phyloP scores from a whole-genome alignment of 1,140 invertebrate species.

The Patella vulgata region DNA sequence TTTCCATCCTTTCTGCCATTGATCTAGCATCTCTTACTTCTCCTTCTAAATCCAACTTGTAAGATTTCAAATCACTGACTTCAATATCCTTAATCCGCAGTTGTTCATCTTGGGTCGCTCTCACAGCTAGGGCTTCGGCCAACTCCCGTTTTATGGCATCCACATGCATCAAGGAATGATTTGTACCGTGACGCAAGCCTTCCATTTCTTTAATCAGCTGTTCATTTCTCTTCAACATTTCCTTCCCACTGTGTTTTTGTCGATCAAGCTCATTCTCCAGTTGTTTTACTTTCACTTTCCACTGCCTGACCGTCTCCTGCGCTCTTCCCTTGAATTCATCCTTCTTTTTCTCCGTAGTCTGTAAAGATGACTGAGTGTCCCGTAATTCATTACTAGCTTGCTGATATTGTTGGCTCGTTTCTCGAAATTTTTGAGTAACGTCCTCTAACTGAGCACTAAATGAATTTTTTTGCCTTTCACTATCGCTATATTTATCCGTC shows the following conservation, averaged over 20 bases:
- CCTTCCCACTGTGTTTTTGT: slow-evolving; percentile 55
- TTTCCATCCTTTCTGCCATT: slow-evolving; percentile 57
- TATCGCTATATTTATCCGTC: slow-evolving; percentile 53
- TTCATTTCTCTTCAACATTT: slow-evolving; percentile 58
- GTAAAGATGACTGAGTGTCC: slow-evolving; percentile 49
- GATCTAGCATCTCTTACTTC: slow-evolving; percentile 54
- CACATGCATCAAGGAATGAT: slow-evolving; percentile 52
- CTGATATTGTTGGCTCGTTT: slow-evolving; percentile 48
- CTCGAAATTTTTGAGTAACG: slow-evolving; percentile 38
- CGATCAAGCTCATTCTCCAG: slow-evolving; percentile 59
- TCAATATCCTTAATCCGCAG: slow-evolving; percentile 61
- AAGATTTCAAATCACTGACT: slow-evolving; percentile 61
- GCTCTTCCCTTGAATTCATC: slow-evolving; percentile 62
- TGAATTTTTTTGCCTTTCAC: slow-evolving; percentile 50
- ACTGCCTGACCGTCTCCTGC: slow-evolving; percentile 64
- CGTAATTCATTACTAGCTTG: slow-evolving; percentile 48
- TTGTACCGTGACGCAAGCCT: slow-evolving; percentile 42
- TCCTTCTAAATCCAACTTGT: slow-evolving; percentile 57
- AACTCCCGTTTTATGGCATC: slow-evolving; percentile 60
- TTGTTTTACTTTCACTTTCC: slow-evolving; percentile 63
- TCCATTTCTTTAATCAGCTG: slow-evolving; percentile 60
- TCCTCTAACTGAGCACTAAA: slow-evolving; percentile 54
- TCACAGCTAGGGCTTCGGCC: slow-evolving; percentile 58
- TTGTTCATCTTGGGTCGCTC: slow-evolving; percentile 64
- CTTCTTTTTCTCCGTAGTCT: slow-evolving; percentile 56